These are phyloP conservation scores for Zaprionus inermis DNA, from an alignment of 1,140 invertebrate species.

Conservation along the genomic window DNA sequence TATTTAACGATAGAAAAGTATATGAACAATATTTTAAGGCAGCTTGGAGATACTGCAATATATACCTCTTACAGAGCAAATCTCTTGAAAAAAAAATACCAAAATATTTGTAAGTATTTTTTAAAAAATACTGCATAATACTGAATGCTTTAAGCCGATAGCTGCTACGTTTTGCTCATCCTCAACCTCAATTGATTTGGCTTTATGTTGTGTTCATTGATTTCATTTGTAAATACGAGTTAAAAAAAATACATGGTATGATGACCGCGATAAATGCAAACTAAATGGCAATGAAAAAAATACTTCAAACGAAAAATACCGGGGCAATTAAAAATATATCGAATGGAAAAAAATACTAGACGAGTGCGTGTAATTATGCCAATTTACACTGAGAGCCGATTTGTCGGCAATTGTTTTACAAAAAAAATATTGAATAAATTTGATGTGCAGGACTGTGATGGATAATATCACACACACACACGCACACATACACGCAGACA, in stretches of 20 bases:
- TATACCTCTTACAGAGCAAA: too few species aligned
- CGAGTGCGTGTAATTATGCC: conserved; percentile 45
- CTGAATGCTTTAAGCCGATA: background rate
- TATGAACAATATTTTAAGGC: too few species aligned
- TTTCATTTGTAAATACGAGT: background rate
- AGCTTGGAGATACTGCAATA: too few species aligned
- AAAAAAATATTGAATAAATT: conserved; percentile 16
- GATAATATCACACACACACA: conserved; percentile 19
- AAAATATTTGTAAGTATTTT: background rate
- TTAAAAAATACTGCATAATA: background rate
- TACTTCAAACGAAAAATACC: background rate
- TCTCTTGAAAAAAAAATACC: background rate
- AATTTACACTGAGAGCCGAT: conserved; percentile 46
- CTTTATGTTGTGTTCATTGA: background rate
- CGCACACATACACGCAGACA: background rate
- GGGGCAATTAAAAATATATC: conserved; percentile 11
- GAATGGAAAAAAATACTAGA: conserved; percentile 5
- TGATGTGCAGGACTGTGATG: conserved; percentile 26
- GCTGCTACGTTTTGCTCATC: background rate
- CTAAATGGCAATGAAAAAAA: conserved; percentile 3
- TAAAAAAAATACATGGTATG: background rate
- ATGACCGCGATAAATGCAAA: conserved; percentile 27
- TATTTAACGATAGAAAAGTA: too few species aligned
- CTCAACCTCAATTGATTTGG: background rate
- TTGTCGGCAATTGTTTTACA: conserved; percentile 22